Evolutionary conservation across 2,113 vertebrate species (phyloP).

Genomic region (Promerops cafer): DNA sequence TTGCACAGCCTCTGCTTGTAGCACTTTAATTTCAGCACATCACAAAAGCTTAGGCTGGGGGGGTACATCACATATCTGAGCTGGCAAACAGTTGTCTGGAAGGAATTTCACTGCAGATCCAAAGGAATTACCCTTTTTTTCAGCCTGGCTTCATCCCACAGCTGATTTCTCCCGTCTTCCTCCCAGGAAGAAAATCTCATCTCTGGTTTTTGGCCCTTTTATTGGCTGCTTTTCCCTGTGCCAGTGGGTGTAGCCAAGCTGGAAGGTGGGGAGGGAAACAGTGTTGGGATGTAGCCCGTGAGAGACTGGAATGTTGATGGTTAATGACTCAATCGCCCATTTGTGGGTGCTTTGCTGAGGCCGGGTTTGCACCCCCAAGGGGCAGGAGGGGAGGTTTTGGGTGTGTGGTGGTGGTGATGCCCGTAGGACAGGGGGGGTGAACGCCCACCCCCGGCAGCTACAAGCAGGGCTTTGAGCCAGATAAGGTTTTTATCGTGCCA

Average conservation of each 20-base stretch:
- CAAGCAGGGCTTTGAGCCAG: background rate
- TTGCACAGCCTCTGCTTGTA: background rate
- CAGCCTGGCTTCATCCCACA: background rate
- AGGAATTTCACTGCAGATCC: background rate
- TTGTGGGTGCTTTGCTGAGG: background rate
- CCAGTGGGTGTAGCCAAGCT: rapidly evolving
- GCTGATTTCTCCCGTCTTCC: background rate
- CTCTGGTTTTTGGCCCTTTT: background rate
- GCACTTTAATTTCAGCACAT: background rate
- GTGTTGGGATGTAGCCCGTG: background rate
- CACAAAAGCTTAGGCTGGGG: background rate
- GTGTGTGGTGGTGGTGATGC: background rate
- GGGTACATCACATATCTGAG: background rate
- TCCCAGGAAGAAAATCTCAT: rapidly evolving
- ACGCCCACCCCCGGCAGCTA: rapidly evolving
- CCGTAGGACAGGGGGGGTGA: rapidly evolving
- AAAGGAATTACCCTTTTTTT: background rate
- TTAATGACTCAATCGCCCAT: rapidly evolving
- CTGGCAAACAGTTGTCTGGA: background rate
- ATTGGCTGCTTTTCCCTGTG: background rate
- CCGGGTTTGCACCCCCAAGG: background rate
- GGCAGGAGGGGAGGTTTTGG: background rate
- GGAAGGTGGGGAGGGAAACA: background rate
- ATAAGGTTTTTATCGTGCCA: background rate
- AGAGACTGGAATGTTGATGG: background rate